Percentiles rank a stretch among this genome's conserved stretches.
phyloP scores from a whole-genome alignment of 2,113 vertebrate species.

The Colaptes auratus region DNA sequence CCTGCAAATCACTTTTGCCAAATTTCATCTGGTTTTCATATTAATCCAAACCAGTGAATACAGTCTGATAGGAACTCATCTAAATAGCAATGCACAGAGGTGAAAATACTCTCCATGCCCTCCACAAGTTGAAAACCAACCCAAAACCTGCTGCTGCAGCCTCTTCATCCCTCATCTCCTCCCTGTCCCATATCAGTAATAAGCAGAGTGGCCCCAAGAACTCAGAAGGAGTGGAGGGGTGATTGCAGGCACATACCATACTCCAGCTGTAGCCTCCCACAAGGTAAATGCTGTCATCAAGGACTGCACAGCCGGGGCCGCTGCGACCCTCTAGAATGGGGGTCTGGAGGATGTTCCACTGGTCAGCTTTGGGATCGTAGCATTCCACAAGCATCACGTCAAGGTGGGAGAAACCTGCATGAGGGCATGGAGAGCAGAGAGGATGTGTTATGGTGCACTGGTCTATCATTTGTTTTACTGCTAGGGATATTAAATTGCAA shows the following conservation, averaged over 20 bases:
- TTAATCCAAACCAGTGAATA: background rate
- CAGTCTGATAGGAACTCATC: background rate
- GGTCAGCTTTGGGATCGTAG: slow-evolving; percentile 96
- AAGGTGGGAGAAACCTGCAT: slow-evolving; percentile 94
- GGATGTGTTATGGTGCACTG: fast-evolving
- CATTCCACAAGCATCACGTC: slow-evolving; percentile 99
- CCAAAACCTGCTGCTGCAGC: background rate
- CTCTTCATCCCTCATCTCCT: background rate
- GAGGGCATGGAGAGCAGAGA: background rate
- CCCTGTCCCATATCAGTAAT: background rate
- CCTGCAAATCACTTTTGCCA: background rate
- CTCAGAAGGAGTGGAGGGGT: background rate
- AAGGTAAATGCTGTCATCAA: slow-evolving; percentile 96
- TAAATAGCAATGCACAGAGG: background rate
- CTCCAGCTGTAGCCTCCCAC: slow-evolving; percentile 99
- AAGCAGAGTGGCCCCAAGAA: background rate
- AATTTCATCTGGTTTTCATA: background rate
- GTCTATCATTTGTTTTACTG: background rate
- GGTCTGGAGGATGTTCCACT: slow-evolving; percentile 98
- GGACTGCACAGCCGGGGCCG: slow-evolving; percentile 92
- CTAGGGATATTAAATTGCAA: background rate
- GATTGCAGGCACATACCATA: slow-evolving; percentile 82
- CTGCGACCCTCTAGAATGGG: slow-evolving; percentile 98
- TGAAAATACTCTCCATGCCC: background rate
- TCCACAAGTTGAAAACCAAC: background rate